Evolutionary conservation across 2,113 vertebrate species (phyloP).

Genomic region (Calypte anna): DNA sequence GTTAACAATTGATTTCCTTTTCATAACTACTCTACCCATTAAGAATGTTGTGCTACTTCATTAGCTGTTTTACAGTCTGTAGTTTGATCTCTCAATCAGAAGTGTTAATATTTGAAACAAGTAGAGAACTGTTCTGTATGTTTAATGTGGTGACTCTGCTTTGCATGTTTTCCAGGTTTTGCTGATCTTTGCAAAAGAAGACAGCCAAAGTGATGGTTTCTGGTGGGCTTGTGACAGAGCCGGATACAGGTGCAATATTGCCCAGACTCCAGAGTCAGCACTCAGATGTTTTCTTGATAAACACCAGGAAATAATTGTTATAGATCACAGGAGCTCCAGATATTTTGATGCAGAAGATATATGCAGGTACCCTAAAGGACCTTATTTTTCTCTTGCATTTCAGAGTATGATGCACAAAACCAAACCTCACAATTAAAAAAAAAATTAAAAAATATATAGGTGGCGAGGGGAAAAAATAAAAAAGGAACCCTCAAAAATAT

Average conservation of each 20-base stretch:
- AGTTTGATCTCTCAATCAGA: neutral
- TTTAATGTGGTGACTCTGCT: neutral
- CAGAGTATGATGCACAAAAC: neutral
- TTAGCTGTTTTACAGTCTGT: neutral
- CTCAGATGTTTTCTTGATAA: conserved; percentile 93
- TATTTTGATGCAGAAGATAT: conserved; percentile 88
- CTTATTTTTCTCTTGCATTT: neutral
- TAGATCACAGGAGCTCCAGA: conserved; percentile 87
- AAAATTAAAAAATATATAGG: too few relatives aligned
- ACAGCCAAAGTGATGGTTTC: conserved; percentile 93
- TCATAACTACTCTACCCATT: neutral
- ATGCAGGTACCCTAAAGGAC: conserved; percentile 83
- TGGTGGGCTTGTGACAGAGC: conserved; percentile 97
- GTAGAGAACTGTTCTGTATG: neutral
- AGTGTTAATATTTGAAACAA: neutral
- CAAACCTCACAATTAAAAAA: neutral
- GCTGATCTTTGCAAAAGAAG: conserved; percentile 94
- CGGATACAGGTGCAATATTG: conserved; percentile 89
- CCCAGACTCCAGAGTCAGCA: conserved; percentile 89
- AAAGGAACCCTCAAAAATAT: neutral
- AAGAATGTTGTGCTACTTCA: neutral
- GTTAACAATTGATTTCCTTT: neutral
- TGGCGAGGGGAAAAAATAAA: neutral
- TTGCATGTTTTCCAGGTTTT: conserved; percentile 87
- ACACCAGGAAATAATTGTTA: conserved; percentile 93